Evolutionary conservation across 1,140 invertebrate species (phyloP), one percentile per base, ranked within the genome.

Genomic region (Anthonomus grandis): DNA sequence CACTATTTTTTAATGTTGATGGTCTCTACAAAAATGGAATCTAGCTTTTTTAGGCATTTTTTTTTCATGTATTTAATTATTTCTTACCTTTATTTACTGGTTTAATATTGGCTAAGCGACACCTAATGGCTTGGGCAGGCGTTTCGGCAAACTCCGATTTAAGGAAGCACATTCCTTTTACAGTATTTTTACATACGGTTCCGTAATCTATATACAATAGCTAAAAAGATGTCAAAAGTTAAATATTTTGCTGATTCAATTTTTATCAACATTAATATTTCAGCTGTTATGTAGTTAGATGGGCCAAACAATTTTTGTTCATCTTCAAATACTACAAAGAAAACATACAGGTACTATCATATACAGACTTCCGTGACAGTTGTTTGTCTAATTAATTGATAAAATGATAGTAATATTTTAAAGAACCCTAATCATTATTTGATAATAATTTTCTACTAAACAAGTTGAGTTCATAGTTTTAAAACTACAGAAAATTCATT

Each of bases 191-290:
- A 6, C 38, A n/a, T 8, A 70, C 52, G 10, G 66, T 70, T 2
- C 68, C 68, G 49, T 67, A 70, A 53, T 70, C 68, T 13, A 68
- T 53, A 39, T 54, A 70, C 36, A 65, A 57, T 10, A 67, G 52
- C 67, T 69, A 36, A 41, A 54, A 59, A 48, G 9, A 56, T n/a
- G n/a, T n/a, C n/a, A 15, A 3, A 0, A 42, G 34, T 8, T n/a
- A 49, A 47, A 19, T 15, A 21, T 37, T 22, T 2, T 34, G 41
- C 4, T 18, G 21, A 44, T 44, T 24, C 13, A 15, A 31, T 48
- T n/a, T n/a, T 48, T 25, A 0, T 41, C n/a, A 59, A 55, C 1
- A 23, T 15, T 23, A 44, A 59, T 39, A 21, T 21, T n/a, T n/a
- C n/a, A n/a, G n/a, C n/a, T n/a, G n/a, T n/a, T n/a, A 12, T n/a